Base-by-base conservation (phyloP, 2,797 vertebrate genomes). In the Serranus cabrilla region DNA sequence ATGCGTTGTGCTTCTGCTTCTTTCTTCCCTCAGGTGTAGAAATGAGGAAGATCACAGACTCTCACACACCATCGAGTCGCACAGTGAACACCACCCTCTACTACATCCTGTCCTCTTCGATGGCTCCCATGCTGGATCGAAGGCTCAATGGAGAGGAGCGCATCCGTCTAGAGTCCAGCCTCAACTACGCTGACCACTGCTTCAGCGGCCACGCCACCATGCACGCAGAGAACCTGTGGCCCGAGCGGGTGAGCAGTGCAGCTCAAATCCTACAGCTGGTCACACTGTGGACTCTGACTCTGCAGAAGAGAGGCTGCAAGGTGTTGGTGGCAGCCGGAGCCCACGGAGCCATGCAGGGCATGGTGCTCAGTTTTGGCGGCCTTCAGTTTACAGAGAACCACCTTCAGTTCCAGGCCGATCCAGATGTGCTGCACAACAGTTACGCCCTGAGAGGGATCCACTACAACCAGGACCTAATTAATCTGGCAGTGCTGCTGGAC, bases 381-480 rank as follows among this genome's bases (percentile, higher is more conserved):
- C 96, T 99, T 11, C 98, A 99, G 94, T 99, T 99, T 95, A 99
- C 97, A 0, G 98, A 99, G 87, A 98, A 99, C 93, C 98, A 99
- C 82, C 96, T 99, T 0, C 98, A 99, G 95, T 99, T 99, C 89
- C 97, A 99, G 92, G 97, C 97, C 0, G 98, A 99, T 79, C 98
- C 98, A 0, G 96, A 97, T 0, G 97, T 99, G 14, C 95, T 99
- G 65, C 98, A 99, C 86, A 99, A 99, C 92, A 98, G 98, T 96
- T 99, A 99, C 11, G 95, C 97, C 4, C 86, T 99, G 76, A 94
- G 96, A 0, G 98, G 98, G 7, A 97, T 99, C 88, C 98, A 95
- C 88, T 99, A 99, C 89, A 97, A 98, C 88, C 96, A 95, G 43
- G 98, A 99, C 90, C 92, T 97, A 59, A 97, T 99, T 50, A 96